These are phyloP conservation scores for Pongo pygmaeus DNA, from an alignment of 2,113 vertebrate species.

Conservation along the genomic window DNA sequence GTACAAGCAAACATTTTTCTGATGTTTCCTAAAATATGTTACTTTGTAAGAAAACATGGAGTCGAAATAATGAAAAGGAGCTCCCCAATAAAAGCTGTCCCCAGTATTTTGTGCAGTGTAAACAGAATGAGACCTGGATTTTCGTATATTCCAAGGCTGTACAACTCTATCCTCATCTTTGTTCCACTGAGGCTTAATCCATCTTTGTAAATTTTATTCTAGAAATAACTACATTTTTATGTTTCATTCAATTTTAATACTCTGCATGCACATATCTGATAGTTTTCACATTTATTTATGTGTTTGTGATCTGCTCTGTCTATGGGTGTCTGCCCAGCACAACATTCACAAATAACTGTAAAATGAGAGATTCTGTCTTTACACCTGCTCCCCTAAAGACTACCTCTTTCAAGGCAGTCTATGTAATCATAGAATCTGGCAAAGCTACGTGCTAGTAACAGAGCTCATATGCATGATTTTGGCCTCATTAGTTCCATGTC, in stretches of 20 bases:
- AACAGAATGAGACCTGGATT: not conserved
- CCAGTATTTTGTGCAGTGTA: not conserved
- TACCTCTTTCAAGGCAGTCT: not conserved
- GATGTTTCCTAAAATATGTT: not conserved
- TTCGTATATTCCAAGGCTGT: not conserved
- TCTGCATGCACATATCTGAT: not conserved
- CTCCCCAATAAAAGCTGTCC: not conserved
- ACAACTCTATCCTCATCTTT: not conserved
- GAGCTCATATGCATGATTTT: not conserved
- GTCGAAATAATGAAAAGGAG: not conserved
- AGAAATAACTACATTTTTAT: not conserved
- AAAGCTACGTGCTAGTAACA: not conserved
- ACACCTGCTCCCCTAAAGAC: not conserved
- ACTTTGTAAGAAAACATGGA: slow-evolving; percentile 30
- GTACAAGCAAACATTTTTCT: not conserved
- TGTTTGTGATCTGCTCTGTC: not conserved
- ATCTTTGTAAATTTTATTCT: not conserved
- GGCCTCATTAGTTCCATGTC: not conserved
- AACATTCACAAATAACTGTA: not conserved
- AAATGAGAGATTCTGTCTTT: not conserved
- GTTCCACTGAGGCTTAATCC: not conserved
- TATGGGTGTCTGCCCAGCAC: not conserved
- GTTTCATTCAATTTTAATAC: not conserved
- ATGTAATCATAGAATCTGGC: not conserved
- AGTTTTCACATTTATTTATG: not conserved